Conservation (phyloP, 2,797 vertebrate genomes). For the Rousettus madagascariensis region DNA sequence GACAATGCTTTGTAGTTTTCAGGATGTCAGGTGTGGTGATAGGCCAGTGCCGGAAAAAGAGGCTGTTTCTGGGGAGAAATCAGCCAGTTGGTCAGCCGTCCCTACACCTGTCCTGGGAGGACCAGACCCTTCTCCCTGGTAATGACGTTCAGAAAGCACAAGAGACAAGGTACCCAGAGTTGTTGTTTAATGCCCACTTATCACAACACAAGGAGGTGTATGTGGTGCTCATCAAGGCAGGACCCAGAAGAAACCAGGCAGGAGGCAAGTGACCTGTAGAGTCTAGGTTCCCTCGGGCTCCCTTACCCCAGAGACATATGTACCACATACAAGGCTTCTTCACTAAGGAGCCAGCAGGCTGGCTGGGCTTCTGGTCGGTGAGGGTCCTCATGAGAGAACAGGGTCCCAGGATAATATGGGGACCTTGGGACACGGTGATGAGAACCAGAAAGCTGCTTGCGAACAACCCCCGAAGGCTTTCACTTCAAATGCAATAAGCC, state of each 20-base stretch:
- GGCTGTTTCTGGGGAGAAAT: neutral
- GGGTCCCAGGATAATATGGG: neutral
- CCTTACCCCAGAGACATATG: neutral
- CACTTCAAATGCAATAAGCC: conserved; percentile 7
- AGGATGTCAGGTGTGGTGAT: no score
- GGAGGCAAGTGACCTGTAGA: neutral
- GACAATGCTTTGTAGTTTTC: no score
- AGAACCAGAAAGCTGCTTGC: conserved; percentile 37
- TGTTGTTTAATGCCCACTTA: conserved; percentile 66
- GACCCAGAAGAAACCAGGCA: neutral
- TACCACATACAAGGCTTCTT: neutral
- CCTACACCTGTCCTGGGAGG: neutral
- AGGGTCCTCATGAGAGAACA: neutral
- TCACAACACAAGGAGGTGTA: conserved; percentile 20
- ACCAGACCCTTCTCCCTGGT: neutral
- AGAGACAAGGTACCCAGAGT: neutral
- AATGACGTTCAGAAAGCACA: conserved; percentile 10
- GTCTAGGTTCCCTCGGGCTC: neutral
- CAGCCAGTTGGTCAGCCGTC: neutral
- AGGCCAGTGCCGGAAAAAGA: neutral
- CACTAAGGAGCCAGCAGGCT: neutral
- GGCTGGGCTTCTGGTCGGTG: neutral
- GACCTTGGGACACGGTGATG: neutral
- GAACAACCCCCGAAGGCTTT: conserved; percentile 2
- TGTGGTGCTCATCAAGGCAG: neutral